These are phyloP conservation scores for Gila orcuttii DNA, from an alignment of 2,113 vertebrate species.

Conservation along the genomic window DNA sequence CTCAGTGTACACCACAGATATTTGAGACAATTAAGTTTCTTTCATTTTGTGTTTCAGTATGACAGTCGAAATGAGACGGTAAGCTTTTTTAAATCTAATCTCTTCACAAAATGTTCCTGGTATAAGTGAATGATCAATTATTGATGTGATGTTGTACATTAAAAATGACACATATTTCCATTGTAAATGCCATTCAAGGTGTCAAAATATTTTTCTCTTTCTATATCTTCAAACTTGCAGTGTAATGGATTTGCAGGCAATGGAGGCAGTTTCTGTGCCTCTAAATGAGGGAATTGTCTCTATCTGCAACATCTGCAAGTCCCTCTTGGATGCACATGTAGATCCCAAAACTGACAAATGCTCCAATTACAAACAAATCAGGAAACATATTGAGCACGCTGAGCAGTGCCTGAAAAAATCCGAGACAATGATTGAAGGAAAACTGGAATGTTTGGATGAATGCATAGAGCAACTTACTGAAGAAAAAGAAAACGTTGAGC, in stretches of 20 bases:
- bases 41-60: background rate
- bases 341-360: background rate
- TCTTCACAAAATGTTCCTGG: background rate
- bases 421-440: background rate
- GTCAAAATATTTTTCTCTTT: background rate
- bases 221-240: background rate
- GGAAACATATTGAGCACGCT: conserved; percentile 14
- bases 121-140: background rate
- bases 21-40: background rate
- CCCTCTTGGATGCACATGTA: background rate
- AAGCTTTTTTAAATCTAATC: background rate
- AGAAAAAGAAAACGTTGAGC: background rate
- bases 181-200: no score
- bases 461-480: background rate
- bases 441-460: conserved; percentile 23
- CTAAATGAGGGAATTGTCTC: conserved; percentile 29
- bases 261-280: background rate
- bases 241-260: background rate
- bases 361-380: conserved; percentile 22
- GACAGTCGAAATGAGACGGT: background rate
- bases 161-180: no score
- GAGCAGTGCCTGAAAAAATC: background rate
- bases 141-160: no score
- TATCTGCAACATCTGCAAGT: background rate
- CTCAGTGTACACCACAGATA: no score